Base-by-base conservation (phyloP, 2,113 vertebrate species). In the Ursus arctos region DNA sequence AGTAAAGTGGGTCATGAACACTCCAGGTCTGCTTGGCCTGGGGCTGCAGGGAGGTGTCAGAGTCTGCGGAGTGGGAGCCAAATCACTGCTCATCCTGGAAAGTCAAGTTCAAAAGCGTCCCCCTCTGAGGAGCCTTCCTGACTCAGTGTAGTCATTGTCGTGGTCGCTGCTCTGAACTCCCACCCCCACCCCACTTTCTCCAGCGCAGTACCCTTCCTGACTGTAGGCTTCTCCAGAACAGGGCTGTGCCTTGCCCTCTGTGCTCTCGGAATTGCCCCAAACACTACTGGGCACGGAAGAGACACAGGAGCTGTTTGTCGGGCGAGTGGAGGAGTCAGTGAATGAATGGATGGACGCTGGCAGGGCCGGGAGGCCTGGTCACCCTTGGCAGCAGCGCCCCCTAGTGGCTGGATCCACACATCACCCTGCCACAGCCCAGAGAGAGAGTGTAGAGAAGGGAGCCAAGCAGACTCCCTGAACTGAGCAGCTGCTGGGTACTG, bases 341-440 rank as follows among this genome's bases (percentile, higher is more conserved):
- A 49, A 24, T 13, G 19, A 49, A 47, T 2, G 49, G 31, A 6
- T 8, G 24, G 26, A 10, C 13, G 0, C 0, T 0, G 1, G n/a
- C 26, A 51, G 82, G 61, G 65, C 57, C 22, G 13, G 5, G 72
- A 10, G 19, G 24, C 8, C 2, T 6, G 7, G 5, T 81, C 80
- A 2, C 9, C 26, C 61, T n/a, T 3, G 22, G 71, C 47, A 40
- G 82, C 59, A 82, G 76, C 31, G 95, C 71, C 93, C 87, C 89
- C 88, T 96, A 67, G 85, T 93, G 95, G 93, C 71, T 4, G 21
- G 19, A 81, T 33, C 26, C 26, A 0, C 61, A 18, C 4, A 14
- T 28, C 31, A 0, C 19, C 18, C n/a, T 19, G 51, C 65, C 13
- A 0, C 26, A 43, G 53, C 74, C 28, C 0, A 7, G 59, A 71